These are phyloP conservation scores for Ichneumoninae sp. DNA, from an alignment of 2,888 invertebrate genomes.

Conservation along the genomic window DNA sequence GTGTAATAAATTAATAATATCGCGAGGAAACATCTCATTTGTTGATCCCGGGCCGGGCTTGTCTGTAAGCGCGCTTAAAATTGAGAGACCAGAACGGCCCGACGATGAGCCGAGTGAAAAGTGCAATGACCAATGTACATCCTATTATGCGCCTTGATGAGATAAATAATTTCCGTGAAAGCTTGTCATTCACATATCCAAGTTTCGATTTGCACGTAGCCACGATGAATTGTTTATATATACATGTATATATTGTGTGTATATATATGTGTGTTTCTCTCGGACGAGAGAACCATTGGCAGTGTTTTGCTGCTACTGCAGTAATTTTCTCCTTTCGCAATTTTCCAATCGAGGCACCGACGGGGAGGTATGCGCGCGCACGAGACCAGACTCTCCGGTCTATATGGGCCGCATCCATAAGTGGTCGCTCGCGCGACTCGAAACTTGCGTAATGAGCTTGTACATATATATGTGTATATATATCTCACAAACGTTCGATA, in stretches of 20 bases:
- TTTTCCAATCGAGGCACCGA: conserved; percentile 58
- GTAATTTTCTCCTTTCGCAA: conserved; percentile 68
- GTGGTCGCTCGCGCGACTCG: conserved; percentile 58
- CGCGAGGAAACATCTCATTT: background rate
- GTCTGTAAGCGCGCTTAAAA: background rate
- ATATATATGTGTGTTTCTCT: conserved; percentile 17
- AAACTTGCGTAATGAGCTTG: conserved; percentile 37
- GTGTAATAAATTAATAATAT: background rate
- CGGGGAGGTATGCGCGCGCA: background rate
- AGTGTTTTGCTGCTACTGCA: conserved; percentile 38
- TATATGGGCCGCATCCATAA: conserved; percentile 66
- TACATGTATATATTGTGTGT: too few relatives aligned
- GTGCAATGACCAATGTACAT: conserved; percentile 38
- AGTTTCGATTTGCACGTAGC: conserved; percentile 35
- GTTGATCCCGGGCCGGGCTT: background rate
- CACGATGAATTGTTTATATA: conserved; percentile 13
- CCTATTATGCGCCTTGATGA: conserved; percentile 39
- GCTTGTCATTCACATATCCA: conserved; percentile 56
- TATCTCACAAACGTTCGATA: conserved; percentile 62
- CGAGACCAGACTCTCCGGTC: conserved; percentile 43
- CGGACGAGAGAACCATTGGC: conserved; percentile 44
- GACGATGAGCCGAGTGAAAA: conserved; percentile 17
- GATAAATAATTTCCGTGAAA: conserved; percentile 64
- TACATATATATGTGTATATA: background rate
- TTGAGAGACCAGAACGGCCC: background rate